Evolutionary conservation across 2,888 invertebrate species (phyloP).

Genomic region (Cloeon dipterum): DNA sequence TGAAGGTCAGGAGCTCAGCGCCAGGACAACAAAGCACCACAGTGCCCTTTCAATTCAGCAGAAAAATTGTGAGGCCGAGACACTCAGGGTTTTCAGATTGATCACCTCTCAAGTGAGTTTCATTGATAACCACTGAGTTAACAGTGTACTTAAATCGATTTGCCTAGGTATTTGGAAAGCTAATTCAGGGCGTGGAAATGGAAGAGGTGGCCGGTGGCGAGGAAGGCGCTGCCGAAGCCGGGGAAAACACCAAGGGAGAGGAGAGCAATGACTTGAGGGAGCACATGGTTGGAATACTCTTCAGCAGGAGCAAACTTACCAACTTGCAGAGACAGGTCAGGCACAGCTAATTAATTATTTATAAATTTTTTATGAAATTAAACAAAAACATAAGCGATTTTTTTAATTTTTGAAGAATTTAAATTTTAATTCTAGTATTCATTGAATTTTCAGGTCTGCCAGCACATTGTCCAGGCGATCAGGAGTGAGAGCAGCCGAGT

Average conservation of each 20-base stretch:
- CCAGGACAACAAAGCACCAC: slow-evolving; percentile 16
- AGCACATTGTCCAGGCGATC: slow-evolving; percentile 77
- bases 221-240: slow-evolving; percentile 2
- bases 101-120: slow-evolving; percentile 59
- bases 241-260: slow-evolving; percentile 19
- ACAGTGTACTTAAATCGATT: background rate
- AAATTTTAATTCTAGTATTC: background rate
- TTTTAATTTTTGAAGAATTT: background rate
- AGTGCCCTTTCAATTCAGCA: slow-evolving; percentile 47
- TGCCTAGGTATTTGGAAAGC: slow-evolving; percentile 67
- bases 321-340: slow-evolving; percentile 82
- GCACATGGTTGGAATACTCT: slow-evolving; percentile 90
- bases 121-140: background rate
- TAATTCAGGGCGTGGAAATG: slow-evolving; percentile 42
- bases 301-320: slow-evolving; percentile 79
- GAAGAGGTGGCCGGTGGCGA: slow-evolving; percentile 13
- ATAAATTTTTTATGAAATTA: no score
- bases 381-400: no score
- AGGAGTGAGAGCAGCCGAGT: slow-evolving; percentile 67
- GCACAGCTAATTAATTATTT: background rate
- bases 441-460: slow-evolving; percentile 37
- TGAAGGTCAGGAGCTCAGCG: slow-evolving; percentile 27
- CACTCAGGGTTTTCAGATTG: slow-evolving; percentile 71
- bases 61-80: slow-evolving; percentile 73
- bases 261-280: slow-evolving; percentile 58